A percentile compares a stretch with the other conserved stretches of the same genome.
These are phyloP conservation scores for Drosophila neonasuta DNA, from an alignment of 2,888 invertebrate species.

Conservation along the genomic window DNA sequence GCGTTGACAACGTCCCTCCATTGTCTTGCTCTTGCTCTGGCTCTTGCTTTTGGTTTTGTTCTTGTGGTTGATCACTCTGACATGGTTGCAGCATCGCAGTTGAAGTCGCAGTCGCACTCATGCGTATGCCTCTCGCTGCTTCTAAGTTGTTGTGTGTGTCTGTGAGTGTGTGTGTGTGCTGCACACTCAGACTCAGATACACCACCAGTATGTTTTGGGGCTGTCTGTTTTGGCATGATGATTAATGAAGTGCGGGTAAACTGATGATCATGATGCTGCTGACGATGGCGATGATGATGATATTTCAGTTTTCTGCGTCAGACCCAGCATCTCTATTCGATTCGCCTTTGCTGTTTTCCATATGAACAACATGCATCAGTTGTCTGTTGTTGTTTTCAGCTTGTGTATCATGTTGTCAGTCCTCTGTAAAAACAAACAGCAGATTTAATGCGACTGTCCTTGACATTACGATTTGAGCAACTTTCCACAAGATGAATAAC, in stretches of 20 bases:
- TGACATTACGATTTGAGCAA: slow-evolving; percentile 51
- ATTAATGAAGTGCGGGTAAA: slow-evolving; percentile 82
- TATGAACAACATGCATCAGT: slow-evolving; percentile 46
- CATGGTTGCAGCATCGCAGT: slow-evolving; percentile 50
- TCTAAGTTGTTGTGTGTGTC: slow-evolving; percentile 43
- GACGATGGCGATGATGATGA: slow-evolving; percentile 34
- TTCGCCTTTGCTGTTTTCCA: slow-evolving; percentile 39
- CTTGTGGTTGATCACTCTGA: slow-evolving; percentile 16
- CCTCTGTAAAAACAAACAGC: slow-evolving; percentile 9
- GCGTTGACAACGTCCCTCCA: slow-evolving; percentile 61
- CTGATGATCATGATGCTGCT: slow-evolving; percentile 20
- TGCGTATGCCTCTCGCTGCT: slow-evolving; percentile 44
- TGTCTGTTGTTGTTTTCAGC: slow-evolving; percentile 31
- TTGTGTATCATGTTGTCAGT: slow-evolving; percentile 23
- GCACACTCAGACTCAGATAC: slow-evolving; percentile 8
- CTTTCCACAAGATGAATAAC: slow-evolving; percentile 49
- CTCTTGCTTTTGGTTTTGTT: slow-evolving; percentile 29
- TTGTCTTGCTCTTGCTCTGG: slow-evolving; percentile 40
- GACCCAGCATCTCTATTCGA: slow-evolving; percentile 19
- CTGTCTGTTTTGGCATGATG: slow-evolving; percentile 80
- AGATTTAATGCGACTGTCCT: slow-evolving; percentile 43
- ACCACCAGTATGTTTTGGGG: slow-evolving; percentile 40
- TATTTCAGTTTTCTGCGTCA: slow-evolving; percentile 19
- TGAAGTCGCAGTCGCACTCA: slow-evolving; percentile 16
- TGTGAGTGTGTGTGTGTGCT: slow-evolving; percentile 10